A percentile compares a stretch with the other conserved stretches of the same genome.
These are phyloP conservation scores for Anthopleura xanthogrammica DNA, from an alignment of 92 coral and sea anemone genomes.

Conservation along the genomic window DNA sequence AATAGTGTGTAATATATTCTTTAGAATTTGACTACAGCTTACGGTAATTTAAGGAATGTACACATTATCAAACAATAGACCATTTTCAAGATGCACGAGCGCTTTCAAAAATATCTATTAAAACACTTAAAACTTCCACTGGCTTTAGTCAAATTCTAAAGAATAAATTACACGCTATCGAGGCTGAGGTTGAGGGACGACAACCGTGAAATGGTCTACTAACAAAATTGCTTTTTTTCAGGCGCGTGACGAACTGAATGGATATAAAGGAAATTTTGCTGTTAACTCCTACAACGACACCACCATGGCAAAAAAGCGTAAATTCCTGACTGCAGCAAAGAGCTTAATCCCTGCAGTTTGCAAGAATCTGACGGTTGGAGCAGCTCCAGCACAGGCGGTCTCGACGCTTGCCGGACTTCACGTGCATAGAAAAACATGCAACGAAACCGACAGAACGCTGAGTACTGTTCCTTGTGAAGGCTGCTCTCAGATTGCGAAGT, in stretches of 20 bases:
- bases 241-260: conserved; percentile 2
- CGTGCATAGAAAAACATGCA: conserved; percentile 11
- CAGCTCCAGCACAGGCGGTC: conserved; percentile 8
- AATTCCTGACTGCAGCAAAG: background rate
- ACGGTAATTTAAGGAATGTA: too few species aligned
- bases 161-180: too few species aligned
- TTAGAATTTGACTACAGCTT: too few species aligned
- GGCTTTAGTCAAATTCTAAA: too few species aligned
- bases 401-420: background rate
- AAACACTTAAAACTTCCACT: too few species aligned
- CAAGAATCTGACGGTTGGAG: conserved; percentile 10
- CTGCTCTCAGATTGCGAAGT: conserved; percentile 4
- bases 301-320: conserved; percentile 5
- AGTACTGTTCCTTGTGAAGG: conserved; percentile 10
- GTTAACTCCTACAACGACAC: conserved; percentile 4
- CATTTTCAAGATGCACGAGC: too few species aligned
- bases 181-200: too few species aligned
- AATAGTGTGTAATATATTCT: too few species aligned
- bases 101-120: too few species aligned
- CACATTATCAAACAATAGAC: too few species aligned
- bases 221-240: background rate
- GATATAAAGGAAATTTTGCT: background rate
- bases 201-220: background rate
- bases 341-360: conserved; percentile 3
- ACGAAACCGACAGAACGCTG: background rate